Evolutionary conservation across 2,113 vertebrate species (phyloP).

Genomic region (Arenaria interpres): DNA sequence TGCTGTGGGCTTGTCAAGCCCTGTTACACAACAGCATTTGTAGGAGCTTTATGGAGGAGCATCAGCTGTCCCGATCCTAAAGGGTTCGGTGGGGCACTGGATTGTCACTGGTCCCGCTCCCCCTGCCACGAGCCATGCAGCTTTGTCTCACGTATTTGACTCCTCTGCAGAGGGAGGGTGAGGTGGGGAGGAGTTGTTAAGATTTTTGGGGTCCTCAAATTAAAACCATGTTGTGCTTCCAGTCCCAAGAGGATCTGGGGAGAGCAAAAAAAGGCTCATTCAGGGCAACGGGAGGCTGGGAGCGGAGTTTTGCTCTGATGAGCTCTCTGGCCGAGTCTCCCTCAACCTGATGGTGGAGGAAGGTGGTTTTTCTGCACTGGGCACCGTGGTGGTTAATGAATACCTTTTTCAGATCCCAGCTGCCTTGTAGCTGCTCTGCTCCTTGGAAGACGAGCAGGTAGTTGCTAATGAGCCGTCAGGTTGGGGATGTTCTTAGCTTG

Average conservation of each 20-base stretch:
- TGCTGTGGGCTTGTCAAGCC: background rate
- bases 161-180: accelerated
- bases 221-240: background rate
- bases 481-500: background rate
- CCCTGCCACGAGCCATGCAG: accelerated
- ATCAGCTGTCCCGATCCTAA: background rate
- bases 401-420: background rate
- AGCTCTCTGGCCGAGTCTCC: background rate
- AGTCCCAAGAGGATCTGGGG: background rate
- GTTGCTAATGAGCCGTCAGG: background rate
- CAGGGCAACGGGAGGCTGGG: accelerated
- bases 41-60: background rate
- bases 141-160: background rate
- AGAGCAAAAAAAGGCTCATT: background rate
- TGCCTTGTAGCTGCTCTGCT: background rate
- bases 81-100: background rate
- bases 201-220: background rate
- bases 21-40: background rate
- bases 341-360: accelerated
- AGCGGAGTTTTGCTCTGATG: background rate
- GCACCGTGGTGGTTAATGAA: background rate
- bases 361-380: background rate
- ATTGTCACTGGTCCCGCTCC: background rate
- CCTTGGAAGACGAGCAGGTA: background rate
- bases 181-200: background rate